Conservation (phyloP, 2,888 invertebrate genomes). For the Thalpophila matura region DNA sequence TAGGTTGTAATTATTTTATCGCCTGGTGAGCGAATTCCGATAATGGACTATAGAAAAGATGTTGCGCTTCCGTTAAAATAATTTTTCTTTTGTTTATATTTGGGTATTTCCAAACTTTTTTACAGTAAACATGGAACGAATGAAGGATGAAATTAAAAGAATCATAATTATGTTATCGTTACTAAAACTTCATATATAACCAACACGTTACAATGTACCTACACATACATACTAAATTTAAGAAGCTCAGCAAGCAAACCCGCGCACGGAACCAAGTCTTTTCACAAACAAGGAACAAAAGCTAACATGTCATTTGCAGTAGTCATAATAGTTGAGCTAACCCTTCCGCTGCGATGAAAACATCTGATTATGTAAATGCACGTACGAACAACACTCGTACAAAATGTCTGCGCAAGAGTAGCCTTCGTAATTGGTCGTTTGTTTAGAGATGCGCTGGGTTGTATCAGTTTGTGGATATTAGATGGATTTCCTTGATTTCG, state of each 20-base stretch:
- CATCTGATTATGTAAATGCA: slow-evolving; percentile 63
- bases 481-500: slow-evolving; percentile 23
- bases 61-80: not conserved
- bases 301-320: slow-evolving; percentile 58
- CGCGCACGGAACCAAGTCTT: slow-evolving; percentile 24
- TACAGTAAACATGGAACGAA: not conserved
- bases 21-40: not conserved
- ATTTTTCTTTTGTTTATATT: too few relatives aligned
- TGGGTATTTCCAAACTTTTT: not conserved
- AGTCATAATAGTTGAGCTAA: slow-evolving; percentile 52
- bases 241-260: slow-evolving; percentile 15
- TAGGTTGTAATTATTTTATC: slow-evolving; percentile 17
- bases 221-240: slow-evolving; percentile 1
- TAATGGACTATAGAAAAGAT: not conserved
- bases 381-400: slow-evolving; percentile 45
- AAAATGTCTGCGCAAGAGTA: slow-evolving; percentile 63
- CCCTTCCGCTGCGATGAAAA: slow-evolving; percentile 57
- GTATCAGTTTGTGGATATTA: slow-evolving; percentile 16
- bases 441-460: slow-evolving; percentile 34
- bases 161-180: not conserved
- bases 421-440: slow-evolving; percentile 60
- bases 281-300: slow-evolving; percentile 50
- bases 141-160: not conserved
- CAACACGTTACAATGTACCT: not conserved
- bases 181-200: not conserved